Conservation (phyloP, 2,888 invertebrate genomes). For the Scaptodrosophila latifasciaeformis region DNA sequence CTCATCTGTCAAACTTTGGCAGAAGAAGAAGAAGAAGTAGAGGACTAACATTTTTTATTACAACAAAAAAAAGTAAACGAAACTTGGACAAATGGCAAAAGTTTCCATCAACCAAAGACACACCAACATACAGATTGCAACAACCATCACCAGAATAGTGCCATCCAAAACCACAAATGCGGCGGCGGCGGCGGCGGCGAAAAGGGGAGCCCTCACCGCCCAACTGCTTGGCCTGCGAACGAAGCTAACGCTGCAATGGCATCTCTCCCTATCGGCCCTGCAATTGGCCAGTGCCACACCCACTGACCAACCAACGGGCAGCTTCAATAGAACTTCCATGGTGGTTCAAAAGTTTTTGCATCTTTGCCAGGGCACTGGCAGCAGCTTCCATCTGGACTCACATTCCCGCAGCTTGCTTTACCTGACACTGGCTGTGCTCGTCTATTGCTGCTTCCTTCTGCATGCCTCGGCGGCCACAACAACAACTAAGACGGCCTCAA, state of each 20-base stretch:
- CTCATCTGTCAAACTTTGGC: too few species aligned
- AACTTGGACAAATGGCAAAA: conserved; percentile 48
- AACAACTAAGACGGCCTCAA: conserved; percentile 14
- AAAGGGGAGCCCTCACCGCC: not conserved
- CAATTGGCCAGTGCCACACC: conserved; percentile 43
- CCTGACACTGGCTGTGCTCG: conserved; percentile 60
- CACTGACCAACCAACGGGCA: conserved; percentile 17
- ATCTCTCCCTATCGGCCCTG: conserved; percentile 55
- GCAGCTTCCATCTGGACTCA: conserved; percentile 36
- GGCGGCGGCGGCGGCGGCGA: too few species aligned
- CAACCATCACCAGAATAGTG: too few species aligned
- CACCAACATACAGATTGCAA: not conserved
- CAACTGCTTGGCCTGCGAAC: conserved; percentile 16
- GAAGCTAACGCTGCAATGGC: conserved; percentile 61
- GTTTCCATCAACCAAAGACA: conserved; percentile 26
- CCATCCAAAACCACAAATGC: conserved; percentile 30
- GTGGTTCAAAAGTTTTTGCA: conserved; percentile 36
- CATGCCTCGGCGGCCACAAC: conserved; percentile 56
- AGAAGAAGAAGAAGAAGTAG: too few species aligned
- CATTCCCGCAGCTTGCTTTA: conserved; percentile 51
- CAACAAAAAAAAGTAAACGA: conserved; percentile 13
- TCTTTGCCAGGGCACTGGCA: conserved; percentile 45
- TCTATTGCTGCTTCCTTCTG: conserved; percentile 70
- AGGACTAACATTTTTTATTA: too few species aligned
- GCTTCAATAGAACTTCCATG: conserved; percentile 40